Percentiles rank a stretch among this genome's conserved stretches.
phyloP scores from a whole-genome alignment of 2,113 vertebrate genomes.

The Xiphophorus maculatus region DNA sequence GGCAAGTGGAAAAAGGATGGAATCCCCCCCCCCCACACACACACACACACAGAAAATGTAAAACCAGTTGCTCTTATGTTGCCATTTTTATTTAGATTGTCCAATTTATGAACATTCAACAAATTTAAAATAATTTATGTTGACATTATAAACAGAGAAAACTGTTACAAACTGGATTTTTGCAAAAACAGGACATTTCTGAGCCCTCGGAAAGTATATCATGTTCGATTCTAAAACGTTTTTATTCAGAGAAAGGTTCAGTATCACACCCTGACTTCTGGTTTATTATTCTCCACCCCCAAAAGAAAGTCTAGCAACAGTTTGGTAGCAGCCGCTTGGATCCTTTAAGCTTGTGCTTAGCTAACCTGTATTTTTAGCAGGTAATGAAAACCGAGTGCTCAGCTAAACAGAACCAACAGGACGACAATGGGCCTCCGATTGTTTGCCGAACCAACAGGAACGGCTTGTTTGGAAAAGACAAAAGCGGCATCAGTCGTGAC shows the following conservation, averaged over 20 bases:
- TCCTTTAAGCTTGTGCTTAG: not conserved
- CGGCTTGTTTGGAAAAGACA: too few species aligned
- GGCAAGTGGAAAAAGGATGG: not conserved
- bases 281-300: not conserved
- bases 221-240: not conserved
- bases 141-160: too few species aligned
- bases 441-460: not conserved
- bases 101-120: too few species aligned
- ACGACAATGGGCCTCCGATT: not conserved
- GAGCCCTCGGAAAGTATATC: not conserved
- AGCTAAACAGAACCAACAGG: not conserved
- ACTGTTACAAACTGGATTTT: not conserved
- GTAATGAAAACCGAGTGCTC: not conserved
- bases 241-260: not conserved
- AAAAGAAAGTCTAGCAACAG: not conserved
- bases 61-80: not conserved
- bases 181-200: not conserved
- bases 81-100: not conserved
- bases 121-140: too few species aligned
- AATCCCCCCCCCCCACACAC: too few species aligned
- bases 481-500: too few species aligned
- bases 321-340: not conserved
- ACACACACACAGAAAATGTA: not conserved
- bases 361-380: not conserved
- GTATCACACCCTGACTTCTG: not conserved